Evolutionary conservation across 2,888 invertebrate species (phyloP).

Genomic region (Sturmia bella): DNA sequence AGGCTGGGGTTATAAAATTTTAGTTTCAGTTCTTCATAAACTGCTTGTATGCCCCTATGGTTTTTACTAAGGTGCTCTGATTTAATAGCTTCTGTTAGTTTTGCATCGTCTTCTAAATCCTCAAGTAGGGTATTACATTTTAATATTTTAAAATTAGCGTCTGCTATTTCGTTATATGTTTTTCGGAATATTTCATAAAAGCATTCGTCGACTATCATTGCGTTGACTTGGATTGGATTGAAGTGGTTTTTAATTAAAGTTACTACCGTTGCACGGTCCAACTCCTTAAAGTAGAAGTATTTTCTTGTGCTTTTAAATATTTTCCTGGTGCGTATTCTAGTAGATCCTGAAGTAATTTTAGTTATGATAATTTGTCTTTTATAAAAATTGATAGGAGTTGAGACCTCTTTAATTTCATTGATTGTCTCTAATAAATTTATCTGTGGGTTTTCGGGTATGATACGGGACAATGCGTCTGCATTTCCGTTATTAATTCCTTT

Average conservation of each 20-base stretch:
- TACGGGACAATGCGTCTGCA: too few relatives aligned
- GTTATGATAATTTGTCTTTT: conserved; percentile 39
- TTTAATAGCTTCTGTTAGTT: conserved; percentile 34
- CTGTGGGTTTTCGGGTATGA: conserved; percentile 12
- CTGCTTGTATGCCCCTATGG: conserved; percentile 38
- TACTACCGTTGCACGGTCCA: background rate
- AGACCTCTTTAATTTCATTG: conserved; percentile 24
- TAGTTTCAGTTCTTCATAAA: conserved; percentile 30
- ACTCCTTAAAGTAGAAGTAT: background rate
- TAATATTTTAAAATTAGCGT: conserved; percentile 23
- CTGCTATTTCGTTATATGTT: background rate
- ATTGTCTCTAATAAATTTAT: background rate
- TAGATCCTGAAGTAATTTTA: conserved; percentile 12
- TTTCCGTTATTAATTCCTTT: conserved; percentile 16
- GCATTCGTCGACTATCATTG: conserved; percentile 22
- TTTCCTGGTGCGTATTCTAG: conserved; percentile 32
- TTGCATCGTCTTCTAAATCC: conserved; percentile 26
- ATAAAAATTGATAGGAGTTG: conserved; percentile 5
- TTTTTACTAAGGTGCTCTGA: conserved; percentile 43
- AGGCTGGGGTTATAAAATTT: conserved; percentile 65
- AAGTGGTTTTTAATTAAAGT: conserved; percentile 34
- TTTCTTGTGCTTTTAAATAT: conserved; percentile 13
- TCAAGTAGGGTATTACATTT: conserved; percentile 2
- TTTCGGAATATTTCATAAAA: background rate
- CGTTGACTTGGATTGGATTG: conserved; percentile 17